Conservation (phyloP, 1,140 invertebrate genomes). For the Papilio machaon region DNA sequence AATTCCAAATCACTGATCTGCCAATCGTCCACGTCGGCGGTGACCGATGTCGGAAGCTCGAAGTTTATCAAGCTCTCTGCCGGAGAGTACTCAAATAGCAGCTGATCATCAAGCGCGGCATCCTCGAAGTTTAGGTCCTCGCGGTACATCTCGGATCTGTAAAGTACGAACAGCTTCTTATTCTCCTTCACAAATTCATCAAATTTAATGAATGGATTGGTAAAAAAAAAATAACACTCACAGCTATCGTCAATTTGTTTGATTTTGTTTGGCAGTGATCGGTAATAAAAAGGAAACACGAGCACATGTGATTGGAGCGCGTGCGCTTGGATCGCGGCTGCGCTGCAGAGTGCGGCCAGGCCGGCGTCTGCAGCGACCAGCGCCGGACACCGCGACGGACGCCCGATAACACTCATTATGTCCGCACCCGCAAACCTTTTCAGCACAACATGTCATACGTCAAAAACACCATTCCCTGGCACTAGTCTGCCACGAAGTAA, state of each 20-base stretch:
- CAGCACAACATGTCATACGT: constrained; percentile 21
- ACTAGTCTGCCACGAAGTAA: not conserved
- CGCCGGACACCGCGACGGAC: constrained; percentile 70
- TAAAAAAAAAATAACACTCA: constrained; percentile 20
- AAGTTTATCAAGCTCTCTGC: constrained; percentile 77
- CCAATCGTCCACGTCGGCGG: constrained; percentile 58
- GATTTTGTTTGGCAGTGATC: constrained; percentile 8
- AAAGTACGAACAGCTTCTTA: constrained; percentile 46
- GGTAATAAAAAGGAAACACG: constrained; percentile 28
- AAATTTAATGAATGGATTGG: not conserved
- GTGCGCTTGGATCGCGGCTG: constrained; percentile 14
- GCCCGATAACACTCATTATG: constrained; percentile 76
- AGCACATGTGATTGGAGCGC: constrained; percentile 30
- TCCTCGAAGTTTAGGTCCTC: constrained; percentile 63
- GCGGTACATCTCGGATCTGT: constrained; percentile 67
- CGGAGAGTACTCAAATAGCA: constrained; percentile 71
- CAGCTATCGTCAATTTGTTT: constrained; percentile 37
- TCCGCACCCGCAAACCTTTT: constrained; percentile 49
- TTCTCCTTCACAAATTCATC: not conserved
- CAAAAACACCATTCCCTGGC: constrained; percentile 23
- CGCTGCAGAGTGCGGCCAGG: constrained; percentile 43
- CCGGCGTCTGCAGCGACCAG: constrained; percentile 44
- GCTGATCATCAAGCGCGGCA: constrained; percentile 64
- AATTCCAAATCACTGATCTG: constrained; percentile 68
- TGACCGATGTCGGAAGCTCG: constrained; percentile 61